Evolutionary conservation across 1,140 invertebrate genomes (phyloP), one percentile per base, ranked within the genome.

Genomic region (Acromyrmex charruanus): DNA sequence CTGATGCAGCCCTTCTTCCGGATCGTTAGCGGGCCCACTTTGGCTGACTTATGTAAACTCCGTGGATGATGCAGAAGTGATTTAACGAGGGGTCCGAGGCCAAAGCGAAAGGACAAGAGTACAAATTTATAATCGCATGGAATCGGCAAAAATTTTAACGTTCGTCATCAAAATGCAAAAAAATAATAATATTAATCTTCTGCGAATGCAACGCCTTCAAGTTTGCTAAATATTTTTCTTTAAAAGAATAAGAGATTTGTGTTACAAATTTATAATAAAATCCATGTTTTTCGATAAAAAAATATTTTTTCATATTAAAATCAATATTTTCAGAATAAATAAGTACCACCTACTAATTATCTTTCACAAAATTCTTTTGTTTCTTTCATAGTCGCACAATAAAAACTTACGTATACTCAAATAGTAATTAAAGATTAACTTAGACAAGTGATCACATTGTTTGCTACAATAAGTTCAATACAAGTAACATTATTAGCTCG

Each of bases 1-100:
- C 91, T 92, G 90, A 89, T 90, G 88, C 90, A 87, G 88, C 89
- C 91, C 90, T 90, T 91, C 91, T 93, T 93, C 91, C 91, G 92
- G 87, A 93, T 92, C 88, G 91, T 93, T 93, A 93, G 87, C 90
- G 82, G 61, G 74, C 85, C 89, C 89, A 90, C 89, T 90, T 90
- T 90, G 88, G 86, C 89, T 90, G 89, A 91, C 87, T 91, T 91
- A 89, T 91, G 90, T 91, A 91, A 91, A 91, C 88, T 88, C 86
- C 88, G 88, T 86, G 86, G 86, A 90, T 53, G 90, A 89, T 89
- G 82, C 74, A 84, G 88, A 91, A 84, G 87, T 88, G 90, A 90
- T 90, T 90, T 90, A 90, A 90, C 77, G 89, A 89, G 88, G 81
- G 72, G 71, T 89, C 68, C 74, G 84, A 59, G 84, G 51, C 61